Evolutionary conservation across 2,888 invertebrate genomes (phyloP).

Genomic region (Fissipunctia ypsillon): DNA sequence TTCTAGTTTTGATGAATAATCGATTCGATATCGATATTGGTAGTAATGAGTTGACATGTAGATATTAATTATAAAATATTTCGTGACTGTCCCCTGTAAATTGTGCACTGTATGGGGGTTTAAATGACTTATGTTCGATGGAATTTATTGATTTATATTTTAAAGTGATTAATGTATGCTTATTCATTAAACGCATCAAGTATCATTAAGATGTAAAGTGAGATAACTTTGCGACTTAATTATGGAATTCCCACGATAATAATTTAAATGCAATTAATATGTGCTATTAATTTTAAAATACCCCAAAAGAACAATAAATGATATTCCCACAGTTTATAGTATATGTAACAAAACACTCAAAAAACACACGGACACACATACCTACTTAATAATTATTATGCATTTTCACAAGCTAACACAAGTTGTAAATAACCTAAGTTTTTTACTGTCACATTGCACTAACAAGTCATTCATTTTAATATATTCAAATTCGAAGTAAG

Average conservation of each 20-base stretch:
- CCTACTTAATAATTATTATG: neutral
- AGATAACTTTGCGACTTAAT: neutral
- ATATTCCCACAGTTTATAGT: constrained; percentile 22
- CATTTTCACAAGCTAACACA: neutral
- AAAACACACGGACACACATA: constrained; percentile 24
- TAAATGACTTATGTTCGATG: constrained; percentile 32
- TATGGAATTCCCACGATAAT: constrained; percentile 10
- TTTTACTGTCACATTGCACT: constrained; percentile 20
- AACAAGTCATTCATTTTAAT: neutral
- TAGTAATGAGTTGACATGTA: constrained; percentile 48
- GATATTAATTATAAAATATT: constrained; percentile 37
- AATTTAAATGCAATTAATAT: neutral
- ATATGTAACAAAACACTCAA: constrained; percentile 10
- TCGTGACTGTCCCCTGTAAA: constrained; percentile 15
- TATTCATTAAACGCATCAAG: neutral
- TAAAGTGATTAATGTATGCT: constrained; percentile 3
- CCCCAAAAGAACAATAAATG: constrained; percentile 16
- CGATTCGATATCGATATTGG: constrained; percentile 22
- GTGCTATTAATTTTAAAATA: neutral
- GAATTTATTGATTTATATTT: constrained; percentile 11
- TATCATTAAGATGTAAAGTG: constrained; percentile 3
- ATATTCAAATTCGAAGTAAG: neutral
- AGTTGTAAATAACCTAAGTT: neutral
- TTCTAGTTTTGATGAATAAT: constrained; percentile 15
- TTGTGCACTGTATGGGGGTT: constrained; percentile 48